Base-by-base conservation (phyloP, 2,888 invertebrate genomes). In the Drosophila kanekoi region DNA sequence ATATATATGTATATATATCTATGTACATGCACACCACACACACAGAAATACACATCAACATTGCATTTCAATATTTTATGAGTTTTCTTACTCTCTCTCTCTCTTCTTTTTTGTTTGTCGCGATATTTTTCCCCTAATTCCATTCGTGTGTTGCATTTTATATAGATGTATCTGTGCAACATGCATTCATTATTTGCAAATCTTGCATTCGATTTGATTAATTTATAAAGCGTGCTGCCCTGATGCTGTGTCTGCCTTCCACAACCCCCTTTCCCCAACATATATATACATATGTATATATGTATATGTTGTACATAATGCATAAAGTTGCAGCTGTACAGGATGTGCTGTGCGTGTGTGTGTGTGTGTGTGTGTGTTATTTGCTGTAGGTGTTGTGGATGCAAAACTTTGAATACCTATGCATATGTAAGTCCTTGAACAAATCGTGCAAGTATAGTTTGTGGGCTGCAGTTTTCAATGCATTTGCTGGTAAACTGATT, bases 341-440 rank as follows among this genome's bases (percentile, higher is more conserved):
- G 23, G 43, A 23, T 44, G 14, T 45, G 47, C 38, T 35, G 5
- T 23, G 23, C 23, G 23, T 58, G 28, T 48, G 23, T 52, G 40
- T 49, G 40, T 23, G 23, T 14, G 44, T 60, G 44, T 49, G 47
- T 38, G 38, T 59, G 59, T 63, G 62, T 62, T 61, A 69, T 83
- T 86, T 83, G 82, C 86, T 83, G 83, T 86, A 76, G 83, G 83
- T 83, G 80, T 65, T 66, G 57, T 58, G 77, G 74, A 69, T 77
- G 73, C 56, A 79, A 63, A 75, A 63, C 69, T 63, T 65, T 73
- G 44, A 53, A 53, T 60, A 43, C 18, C 62, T 38, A 67, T 72
- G 49, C 49, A 67, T 68, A 56, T 72, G 41, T 54, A 59, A 49
- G 41, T 38, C 45, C 59, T 54, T 60, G 20, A 73, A 58, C 52